These are phyloP conservation scores for Laticauda colubrina DNA, from an alignment of 2,113 vertebrate species.

Conservation along the genomic window DNA sequence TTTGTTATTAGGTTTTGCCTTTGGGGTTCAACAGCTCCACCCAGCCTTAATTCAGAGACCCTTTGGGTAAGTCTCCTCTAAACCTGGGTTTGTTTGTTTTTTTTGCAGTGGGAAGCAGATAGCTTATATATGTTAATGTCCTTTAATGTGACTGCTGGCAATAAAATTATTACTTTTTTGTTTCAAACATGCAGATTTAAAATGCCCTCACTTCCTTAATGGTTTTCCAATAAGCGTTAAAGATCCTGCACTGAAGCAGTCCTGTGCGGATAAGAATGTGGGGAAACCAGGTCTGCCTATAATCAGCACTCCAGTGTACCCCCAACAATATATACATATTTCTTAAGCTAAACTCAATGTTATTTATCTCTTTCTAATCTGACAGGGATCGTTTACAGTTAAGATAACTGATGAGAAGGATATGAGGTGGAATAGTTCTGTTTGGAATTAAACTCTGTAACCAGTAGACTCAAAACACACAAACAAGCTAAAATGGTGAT, in stretches of 20 bases:
- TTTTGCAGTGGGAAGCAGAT: slow-evolving; percentile 48
- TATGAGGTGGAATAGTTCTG: slow-evolving; percentile 95
- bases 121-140: slow-evolving; percentile 42
- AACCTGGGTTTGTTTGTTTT: background rate
- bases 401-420: slow-evolving; percentile 94
- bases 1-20: slow-evolving; percentile 89
- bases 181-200: slow-evolving; percentile 55
- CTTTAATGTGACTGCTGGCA: slow-evolving; percentile 53
- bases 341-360: slow-evolving; percentile 90
- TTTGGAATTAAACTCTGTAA: slow-evolving; percentile 93
- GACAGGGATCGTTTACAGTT: slow-evolving; percentile 98
- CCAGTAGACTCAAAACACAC: slow-evolving; percentile 94
- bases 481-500: slow-evolving; percentile 99
- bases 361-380: slow-evolving; percentile 98
- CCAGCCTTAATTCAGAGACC: slow-evolving; percentile 98
- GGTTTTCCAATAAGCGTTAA: slow-evolving; percentile 62
- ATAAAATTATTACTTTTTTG: slow-evolving; percentile 41
- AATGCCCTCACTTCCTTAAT: slow-evolving; percentile 58
- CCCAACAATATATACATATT: slow-evolving; percentile 63
- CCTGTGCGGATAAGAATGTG: slow-evolving; percentile 61
- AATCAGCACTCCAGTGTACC: slow-evolving; percentile 70
- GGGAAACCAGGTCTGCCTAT: slow-evolving; percentile 73
- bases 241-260: slow-evolving; percentile 55
- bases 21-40: slow-evolving; percentile 97
- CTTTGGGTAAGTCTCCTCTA: slow-evolving; percentile 86